A percentile compares a stretch with the other conserved stretches of the same genome.
Evolutionary conservation across 2,797 vertebrate species (phyloP).

Genomic region (Denticeps clupeoides): DNA sequence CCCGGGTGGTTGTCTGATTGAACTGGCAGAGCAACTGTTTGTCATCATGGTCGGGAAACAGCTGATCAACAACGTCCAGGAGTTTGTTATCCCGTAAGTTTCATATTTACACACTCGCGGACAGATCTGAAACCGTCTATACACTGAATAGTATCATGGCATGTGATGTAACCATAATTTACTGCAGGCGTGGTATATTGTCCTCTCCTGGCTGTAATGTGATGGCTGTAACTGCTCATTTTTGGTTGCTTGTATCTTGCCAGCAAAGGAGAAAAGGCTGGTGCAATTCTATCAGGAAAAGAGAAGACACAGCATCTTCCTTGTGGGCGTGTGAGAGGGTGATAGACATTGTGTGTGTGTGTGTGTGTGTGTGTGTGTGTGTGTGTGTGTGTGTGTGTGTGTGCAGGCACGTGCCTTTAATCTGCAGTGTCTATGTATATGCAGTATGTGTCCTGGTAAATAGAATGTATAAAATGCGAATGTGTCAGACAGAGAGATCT

Average conservation of each 20-base stretch:
- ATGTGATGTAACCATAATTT: too few relatives aligned
- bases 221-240: too few relatives aligned
- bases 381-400: not conserved
- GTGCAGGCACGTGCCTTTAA: too few relatives aligned
- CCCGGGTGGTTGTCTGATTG: slow-evolving; percentile 64
- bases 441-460: too few relatives aligned
- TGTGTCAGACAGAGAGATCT: too few relatives aligned
- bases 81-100: slow-evolving; percentile 66
- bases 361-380: not conserved
- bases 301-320: slow-evolving; percentile 12
- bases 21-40: slow-evolving; percentile 68
- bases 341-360: not conserved
- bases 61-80: slow-evolving; percentile 65
- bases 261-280: not conserved
- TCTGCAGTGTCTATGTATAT: too few relatives aligned
- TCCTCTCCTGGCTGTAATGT: too few relatives aligned
- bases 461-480: too few relatives aligned
- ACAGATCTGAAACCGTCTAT: not conserved
- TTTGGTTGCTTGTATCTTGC: too few relatives aligned
- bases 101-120: not conserved
- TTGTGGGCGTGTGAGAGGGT: not conserved
- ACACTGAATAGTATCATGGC: too few relatives aligned
- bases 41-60: slow-evolving; percentile 75
- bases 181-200: too few relatives aligned
- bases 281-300: slow-evolving; percentile 5